A percentile compares a stretch with the other conserved stretches of the same genome.
These are phyloP conservation scores for Andrena fulva DNA, from an alignment of 2,888 invertebrate genomes.

Conservation along the genomic window DNA sequence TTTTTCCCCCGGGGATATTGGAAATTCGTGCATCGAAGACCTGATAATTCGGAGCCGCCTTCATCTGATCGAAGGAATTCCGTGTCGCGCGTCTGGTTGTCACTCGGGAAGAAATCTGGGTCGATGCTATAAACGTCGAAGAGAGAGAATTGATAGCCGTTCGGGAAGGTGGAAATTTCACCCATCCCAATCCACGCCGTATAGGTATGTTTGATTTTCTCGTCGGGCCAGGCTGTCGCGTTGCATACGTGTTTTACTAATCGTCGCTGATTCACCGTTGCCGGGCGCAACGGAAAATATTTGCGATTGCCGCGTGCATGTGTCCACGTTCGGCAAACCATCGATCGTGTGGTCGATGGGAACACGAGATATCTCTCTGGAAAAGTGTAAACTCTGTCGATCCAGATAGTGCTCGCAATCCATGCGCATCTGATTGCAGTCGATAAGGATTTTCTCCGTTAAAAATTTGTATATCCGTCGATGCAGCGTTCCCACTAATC, in stretches of 20 bases:
- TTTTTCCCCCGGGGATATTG: neutral
- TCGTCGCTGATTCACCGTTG: constrained; percentile 9
- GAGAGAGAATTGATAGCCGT: constrained; percentile 6
- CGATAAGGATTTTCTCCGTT: neutral
- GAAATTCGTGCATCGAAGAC: neutral
- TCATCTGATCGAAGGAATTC: neutral
- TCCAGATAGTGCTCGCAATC: neutral
- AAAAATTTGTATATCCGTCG: no score
- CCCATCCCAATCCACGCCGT: neutral
- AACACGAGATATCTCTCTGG: neutral
- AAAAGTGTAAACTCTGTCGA: neutral
- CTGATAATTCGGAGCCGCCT: neutral
- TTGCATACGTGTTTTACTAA: neutral
- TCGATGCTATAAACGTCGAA: constrained; percentile 6
- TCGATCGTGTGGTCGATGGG: neutral
- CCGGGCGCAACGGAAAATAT: neutral
- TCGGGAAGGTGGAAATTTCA: neutral
- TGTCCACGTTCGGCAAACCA: neutral
- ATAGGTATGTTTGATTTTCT: neutral
- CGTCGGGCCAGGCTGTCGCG: neutral
- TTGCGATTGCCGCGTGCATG: neutral
- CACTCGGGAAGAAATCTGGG: constrained; percentile 12
- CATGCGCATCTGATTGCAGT: neutral
- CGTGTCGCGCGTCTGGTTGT: neutral
- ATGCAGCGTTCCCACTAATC: no score